These are phyloP conservation scores for Leptogaster cylindrica DNA, from an alignment of 2,888 invertebrate species.

Conservation along the genomic window DNA sequence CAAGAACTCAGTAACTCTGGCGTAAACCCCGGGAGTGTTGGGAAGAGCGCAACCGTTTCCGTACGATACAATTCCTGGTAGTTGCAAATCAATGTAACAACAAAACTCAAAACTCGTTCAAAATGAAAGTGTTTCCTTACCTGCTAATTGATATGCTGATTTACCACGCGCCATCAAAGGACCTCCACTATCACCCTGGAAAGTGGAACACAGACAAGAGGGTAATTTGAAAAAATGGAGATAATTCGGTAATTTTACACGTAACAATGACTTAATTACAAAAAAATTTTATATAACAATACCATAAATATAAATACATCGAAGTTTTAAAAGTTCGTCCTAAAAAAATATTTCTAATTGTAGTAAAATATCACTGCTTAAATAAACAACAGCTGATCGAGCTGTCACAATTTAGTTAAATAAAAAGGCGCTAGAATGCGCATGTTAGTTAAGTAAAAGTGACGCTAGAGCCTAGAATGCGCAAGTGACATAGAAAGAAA, in stretches of 20 bases:
- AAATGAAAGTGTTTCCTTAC: background rate
- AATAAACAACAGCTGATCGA: too few species aligned
- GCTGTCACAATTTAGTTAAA: too few species aligned
- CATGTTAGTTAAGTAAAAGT: too few species aligned
- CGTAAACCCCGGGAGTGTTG: constrained; percentile 43
- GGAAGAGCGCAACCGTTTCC: constrained; percentile 37
- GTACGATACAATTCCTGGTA: constrained; percentile 44
- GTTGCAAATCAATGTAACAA: too few species aligned
- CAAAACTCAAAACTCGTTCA: background rate
- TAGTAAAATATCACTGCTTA: too few species aligned
- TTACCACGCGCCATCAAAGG: constrained; percentile 51
- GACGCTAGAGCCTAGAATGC: too few species aligned
- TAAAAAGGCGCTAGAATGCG: too few species aligned
- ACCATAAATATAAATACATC: background rate
- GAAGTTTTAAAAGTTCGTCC: background rate
- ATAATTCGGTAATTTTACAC: too few species aligned
- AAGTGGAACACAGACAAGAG: background rate
- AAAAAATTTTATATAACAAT: too few species aligned
- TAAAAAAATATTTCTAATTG: background rate
- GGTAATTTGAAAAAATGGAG: background rate
- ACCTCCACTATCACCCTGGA: constrained; percentile 58
- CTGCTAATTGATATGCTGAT: constrained; percentile 7
- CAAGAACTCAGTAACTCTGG: constrained; percentile 38
- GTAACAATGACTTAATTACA: too few species aligned
- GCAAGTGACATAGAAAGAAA: too few species aligned